Conservation (phyloP, 2,888 invertebrate genomes). For the Dryobotodes eremita region DNA sequence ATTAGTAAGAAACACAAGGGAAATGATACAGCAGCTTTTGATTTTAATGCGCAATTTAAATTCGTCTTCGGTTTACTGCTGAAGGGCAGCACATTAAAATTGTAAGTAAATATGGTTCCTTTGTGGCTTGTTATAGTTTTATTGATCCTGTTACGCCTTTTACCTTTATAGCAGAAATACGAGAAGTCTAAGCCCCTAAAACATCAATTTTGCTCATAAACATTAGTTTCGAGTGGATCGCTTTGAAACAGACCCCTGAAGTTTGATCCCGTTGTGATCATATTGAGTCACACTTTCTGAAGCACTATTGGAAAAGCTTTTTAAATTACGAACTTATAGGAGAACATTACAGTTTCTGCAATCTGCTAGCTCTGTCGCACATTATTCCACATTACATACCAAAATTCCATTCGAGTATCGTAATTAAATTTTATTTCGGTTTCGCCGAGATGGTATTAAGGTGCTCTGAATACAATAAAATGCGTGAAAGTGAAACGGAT, state of each 20-base stretch:
- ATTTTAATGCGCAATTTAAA: constrained; percentile 65
- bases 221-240: not conserved
- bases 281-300: not conserved
- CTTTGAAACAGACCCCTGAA: not conserved
- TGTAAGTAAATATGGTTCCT: constrained; percentile 24
- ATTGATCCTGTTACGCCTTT: constrained; percentile 30
- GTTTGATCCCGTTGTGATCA: not conserved
- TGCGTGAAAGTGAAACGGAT: constrained; percentile 56
- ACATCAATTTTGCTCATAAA: constrained; percentile 2
- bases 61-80: constrained; percentile 55
- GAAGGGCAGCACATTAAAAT: constrained; percentile 44
- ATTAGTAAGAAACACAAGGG: constrained; percentile 53
- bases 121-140: constrained; percentile 15
- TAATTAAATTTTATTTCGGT: constrained; percentile 53
- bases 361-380: constrained; percentile 11
- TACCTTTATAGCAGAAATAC: not conserved
- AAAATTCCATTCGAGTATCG: constrained; percentile 36
- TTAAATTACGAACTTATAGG: constrained; percentile 10
- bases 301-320: not conserved
- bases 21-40: constrained; percentile 67
- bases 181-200: not conserved
- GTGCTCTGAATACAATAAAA: constrained; percentile 53
- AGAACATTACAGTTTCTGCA: not conserved
- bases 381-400: constrained; percentile 3
- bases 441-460: constrained; percentile 28